Conservation (phyloP, 2,888 invertebrate species). For the Leptinotarsa rubiginosa region DNA sequence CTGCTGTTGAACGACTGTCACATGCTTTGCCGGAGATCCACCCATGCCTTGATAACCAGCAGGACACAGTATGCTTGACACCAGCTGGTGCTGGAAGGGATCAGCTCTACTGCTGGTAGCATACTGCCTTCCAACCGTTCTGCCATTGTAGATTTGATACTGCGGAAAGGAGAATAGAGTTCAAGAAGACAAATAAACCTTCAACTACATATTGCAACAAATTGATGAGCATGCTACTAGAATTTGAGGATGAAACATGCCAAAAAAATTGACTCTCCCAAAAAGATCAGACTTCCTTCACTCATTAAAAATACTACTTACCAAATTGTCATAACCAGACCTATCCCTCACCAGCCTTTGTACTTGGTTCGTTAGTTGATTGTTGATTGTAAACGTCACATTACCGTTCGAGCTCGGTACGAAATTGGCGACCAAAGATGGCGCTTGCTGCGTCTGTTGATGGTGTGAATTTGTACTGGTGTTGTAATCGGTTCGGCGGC, state of each 20-base stretch:
- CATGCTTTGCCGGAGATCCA: conserved; percentile 76
- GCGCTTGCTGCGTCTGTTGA: conserved; percentile 67
- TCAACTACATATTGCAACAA: no score
- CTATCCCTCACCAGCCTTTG: conserved; percentile 79
- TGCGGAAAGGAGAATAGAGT: conserved; percentile 61
- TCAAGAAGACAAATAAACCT: neutral
- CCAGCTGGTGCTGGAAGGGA: conserved; percentile 91
- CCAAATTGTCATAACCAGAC: conserved; percentile 83
- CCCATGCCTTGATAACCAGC: conserved; percentile 84
- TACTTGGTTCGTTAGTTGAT: conserved; percentile 83
- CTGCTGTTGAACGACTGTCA: conserved; percentile 77
- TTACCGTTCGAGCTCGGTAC: conserved; percentile 83
- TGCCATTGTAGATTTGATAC: conserved; percentile 85
- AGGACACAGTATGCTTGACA: conserved; percentile 94
- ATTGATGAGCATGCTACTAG: no score
- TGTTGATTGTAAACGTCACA: conserved; percentile 94
- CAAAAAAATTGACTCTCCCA: neutral
- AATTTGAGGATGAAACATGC: no score
- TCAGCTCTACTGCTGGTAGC: conserved; percentile 74
- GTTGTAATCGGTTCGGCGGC: conserved; percentile 70
- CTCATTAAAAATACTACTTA: conserved; percentile 58
- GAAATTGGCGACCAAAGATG: conserved; percentile 78
- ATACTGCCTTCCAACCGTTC: conserved; percentile 78
- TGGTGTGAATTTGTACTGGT: conserved; percentile 66
- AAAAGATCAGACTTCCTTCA: neutral